These are phyloP conservation scores for Puffinus mauretanicus DNA, from an alignment of 2,113 vertebrate species.

Conservation along the genomic window DNA sequence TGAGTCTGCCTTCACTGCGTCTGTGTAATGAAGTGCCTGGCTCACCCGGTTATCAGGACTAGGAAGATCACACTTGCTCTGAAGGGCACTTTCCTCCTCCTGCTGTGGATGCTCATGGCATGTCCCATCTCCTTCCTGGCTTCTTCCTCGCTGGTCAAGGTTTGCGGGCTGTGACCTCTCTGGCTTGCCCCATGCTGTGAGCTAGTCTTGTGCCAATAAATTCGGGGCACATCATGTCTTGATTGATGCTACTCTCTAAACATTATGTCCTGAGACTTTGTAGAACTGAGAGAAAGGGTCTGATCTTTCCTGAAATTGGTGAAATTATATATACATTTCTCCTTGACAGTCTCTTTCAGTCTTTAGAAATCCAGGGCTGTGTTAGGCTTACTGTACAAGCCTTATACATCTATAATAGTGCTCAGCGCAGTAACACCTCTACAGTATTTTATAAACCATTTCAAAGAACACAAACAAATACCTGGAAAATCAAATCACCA, in stretches of 20 bases:
- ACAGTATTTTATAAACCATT: not conserved
- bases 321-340: not conserved
- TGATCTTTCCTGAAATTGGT: not conserved
- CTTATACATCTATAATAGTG: not conserved
- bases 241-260: not conserved
- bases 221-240: not conserved
- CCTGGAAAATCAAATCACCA: not conserved
- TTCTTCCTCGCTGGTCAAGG: not conserved
- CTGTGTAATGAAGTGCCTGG: not conserved
- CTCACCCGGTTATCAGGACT: not conserved
- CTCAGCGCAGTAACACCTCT: not conserved
- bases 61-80: not conserved
- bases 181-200: not conserved
- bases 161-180: not conserved
- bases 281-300: not conserved
- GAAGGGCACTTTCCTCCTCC: not conserved
- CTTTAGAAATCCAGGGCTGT: not conserved
- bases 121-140: not conserved
- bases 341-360: not conserved
- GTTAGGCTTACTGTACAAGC: not conserved
- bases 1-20: rapidly evolving
- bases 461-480: not conserved
- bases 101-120: not conserved
- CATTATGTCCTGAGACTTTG: not conserved
- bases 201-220: not conserved